phyloP scores from a whole-genome alignment of 2,888 invertebrate species.

The Pyrochroa serraticornis region DNA sequence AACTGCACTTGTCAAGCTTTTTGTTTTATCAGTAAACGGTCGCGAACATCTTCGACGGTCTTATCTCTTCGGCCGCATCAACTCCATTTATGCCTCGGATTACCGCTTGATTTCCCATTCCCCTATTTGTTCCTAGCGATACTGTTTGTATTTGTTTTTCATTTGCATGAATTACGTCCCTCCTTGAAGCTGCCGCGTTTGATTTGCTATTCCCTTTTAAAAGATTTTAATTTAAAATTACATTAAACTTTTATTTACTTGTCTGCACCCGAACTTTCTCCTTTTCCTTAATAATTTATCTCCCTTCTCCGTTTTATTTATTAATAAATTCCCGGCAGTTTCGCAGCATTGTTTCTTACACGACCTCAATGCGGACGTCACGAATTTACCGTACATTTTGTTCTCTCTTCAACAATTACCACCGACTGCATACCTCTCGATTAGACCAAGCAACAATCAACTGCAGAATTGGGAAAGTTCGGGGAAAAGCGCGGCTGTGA shows the following conservation, averaged over 20 bases:
- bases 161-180: conserved; percentile 32
- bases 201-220: conserved; percentile 14
- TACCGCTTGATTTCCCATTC: not conserved
- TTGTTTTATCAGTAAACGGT: conserved; percentile 52
- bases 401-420: too few relatives aligned
- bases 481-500: too few relatives aligned
- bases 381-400: too few relatives aligned
- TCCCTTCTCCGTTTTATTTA: conserved; percentile 3
- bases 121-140: conserved; percentile 2
- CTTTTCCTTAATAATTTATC: conserved; percentile 5
- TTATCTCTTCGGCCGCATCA: conserved; percentile 36
- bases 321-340: conserved; percentile 3
- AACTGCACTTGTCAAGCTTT: conserved; percentile 54
- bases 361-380: too few relatives aligned
- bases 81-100: not conserved
- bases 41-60: conserved; percentile 46
- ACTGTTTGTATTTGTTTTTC: conserved; percentile 31
- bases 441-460: too few relatives aligned
- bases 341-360: too few relatives aligned
- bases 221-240: conserved; percentile 12
- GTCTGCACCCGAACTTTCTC: not conserved
- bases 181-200: conserved; percentile 20
- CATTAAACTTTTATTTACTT: conserved; percentile 12
- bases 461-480: not conserved
- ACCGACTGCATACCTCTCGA: too few relatives aligned